Conservation (phyloP, 1,140 invertebrate genomes). For the Cotesia chilonis region DNA sequence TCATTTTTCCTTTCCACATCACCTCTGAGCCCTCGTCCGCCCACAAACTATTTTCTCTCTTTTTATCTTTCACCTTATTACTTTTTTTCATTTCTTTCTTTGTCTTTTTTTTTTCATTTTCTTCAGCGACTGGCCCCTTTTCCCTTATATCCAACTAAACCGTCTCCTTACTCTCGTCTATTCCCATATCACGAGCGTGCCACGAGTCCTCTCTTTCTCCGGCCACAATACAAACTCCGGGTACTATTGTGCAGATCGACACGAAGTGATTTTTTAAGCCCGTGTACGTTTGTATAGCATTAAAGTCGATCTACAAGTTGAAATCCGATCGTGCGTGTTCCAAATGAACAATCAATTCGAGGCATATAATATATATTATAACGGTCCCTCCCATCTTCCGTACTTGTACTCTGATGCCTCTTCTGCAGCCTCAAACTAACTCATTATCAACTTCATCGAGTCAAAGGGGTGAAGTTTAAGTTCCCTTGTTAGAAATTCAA, state of each 20-base stretch:
- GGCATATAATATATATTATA: neutral
- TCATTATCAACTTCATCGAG: neutral
- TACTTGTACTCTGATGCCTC: too few species aligned
- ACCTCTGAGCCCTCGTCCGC: neutral
- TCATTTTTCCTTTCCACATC: conserved; percentile 29
- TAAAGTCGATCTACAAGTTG: conserved; percentile 22
- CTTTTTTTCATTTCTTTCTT: conserved; percentile 43
- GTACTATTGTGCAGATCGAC: neutral
- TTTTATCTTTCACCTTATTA: conserved; percentile 30
- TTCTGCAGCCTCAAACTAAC: neutral
- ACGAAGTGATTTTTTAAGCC: conserved; percentile 16
- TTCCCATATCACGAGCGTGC: conserved; percentile 15
- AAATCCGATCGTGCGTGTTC: conserved; percentile 27
- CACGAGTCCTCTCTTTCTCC: conserved; percentile 29
- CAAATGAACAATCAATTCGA: conserved; percentile 1
- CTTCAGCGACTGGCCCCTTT: conserved; percentile 27
- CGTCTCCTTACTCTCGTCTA: conserved; percentile 10
- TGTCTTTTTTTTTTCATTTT: conserved; percentile 28
- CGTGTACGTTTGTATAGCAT: neutral
- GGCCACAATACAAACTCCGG: neutral
- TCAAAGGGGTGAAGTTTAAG: too few species aligned
- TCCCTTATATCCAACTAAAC: neutral
- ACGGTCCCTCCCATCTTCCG: neutral
- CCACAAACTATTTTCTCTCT: conserved; percentile 15
- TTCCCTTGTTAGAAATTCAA: too few species aligned